Conservation (phyloP, 2,797 vertebrate genomes). For the Synaphobranchus kaupii region DNA sequence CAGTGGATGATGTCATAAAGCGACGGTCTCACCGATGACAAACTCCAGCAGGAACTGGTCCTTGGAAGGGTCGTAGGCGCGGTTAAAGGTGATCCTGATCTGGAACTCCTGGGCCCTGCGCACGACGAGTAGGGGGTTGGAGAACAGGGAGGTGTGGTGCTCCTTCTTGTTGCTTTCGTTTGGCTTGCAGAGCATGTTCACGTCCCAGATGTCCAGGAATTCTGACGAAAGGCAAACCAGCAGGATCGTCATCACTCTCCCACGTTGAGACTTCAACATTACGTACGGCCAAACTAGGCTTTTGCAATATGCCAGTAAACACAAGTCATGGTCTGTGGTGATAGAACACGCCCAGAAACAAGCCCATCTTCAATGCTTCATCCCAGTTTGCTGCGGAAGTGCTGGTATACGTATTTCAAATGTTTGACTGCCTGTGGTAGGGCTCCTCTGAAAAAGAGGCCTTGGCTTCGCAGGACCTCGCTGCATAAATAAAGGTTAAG, state of each 20-base stretch:
- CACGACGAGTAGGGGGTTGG: conserved; percentile 77
- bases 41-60: conserved; percentile 89
- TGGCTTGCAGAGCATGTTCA: conserved; percentile 74
- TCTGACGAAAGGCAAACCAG: conserved; percentile 63
- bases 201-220: conserved; percentile 73
- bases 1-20: conserved; percentile 8
- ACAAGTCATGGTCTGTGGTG: neutral
- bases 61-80: conserved; percentile 72
- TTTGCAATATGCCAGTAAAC: neutral
- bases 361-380: neutral
- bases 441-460: neutral
- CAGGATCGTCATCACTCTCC: too few relatives aligned
- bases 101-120: conserved; percentile 88
- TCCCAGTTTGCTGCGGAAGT: neutral
- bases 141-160: conserved; percentile 81
- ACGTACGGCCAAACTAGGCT: neutral
- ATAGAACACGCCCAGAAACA: neutral
- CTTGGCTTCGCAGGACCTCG: too few relatives aligned
- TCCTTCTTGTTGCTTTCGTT: conserved; percentile 77
- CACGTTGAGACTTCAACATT: neutral
- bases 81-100: conserved; percentile 80
- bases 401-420: neutral
- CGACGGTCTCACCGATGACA: conserved; percentile 81
- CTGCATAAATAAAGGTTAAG: neutral
- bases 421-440: neutral